Evolutionary conservation across 2,113 vertebrate genomes (phyloP).

Genomic region (Stercorarius parasiticus): DNA sequence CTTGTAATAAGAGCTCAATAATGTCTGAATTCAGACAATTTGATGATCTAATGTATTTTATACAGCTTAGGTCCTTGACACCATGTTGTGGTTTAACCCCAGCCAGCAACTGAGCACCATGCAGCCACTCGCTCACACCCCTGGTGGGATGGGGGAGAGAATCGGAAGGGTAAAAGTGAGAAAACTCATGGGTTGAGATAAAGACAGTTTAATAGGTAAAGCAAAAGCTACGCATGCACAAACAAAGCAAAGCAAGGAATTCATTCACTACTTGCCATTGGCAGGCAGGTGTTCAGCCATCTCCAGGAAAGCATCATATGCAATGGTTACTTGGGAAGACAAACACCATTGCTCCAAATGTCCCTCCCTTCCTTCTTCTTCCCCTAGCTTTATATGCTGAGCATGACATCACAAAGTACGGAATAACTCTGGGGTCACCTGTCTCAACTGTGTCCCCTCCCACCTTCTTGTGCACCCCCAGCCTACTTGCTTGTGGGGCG

Average conservation of each 20-base stretch:
- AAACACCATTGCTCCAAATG: background rate
- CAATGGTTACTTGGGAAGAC: background rate
- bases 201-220: background rate
- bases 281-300: background rate
- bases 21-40: background rate
- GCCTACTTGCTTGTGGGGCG: background rate
- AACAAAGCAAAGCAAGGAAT: background rate
- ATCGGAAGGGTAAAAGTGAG: background rate
- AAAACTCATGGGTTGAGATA: background rate
- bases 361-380: background rate
- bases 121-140: background rate
- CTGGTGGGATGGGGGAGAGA: background rate
- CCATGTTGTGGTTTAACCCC: background rate
- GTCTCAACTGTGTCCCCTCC: background rate
- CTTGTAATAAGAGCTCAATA: constrained; percentile 1
- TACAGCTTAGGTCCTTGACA: background rate
- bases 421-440: background rate
- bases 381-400: background rate
- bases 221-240: background rate
- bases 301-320: background rate
- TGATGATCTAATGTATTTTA: background rate
- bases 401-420: background rate
- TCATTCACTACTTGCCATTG: background rate
- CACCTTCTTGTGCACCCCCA: background rate
- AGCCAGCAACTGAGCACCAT: background rate